Base-by-base conservation (phyloP, 2,797 vertebrate genomes). In the Nyctalus aviator region DNA sequence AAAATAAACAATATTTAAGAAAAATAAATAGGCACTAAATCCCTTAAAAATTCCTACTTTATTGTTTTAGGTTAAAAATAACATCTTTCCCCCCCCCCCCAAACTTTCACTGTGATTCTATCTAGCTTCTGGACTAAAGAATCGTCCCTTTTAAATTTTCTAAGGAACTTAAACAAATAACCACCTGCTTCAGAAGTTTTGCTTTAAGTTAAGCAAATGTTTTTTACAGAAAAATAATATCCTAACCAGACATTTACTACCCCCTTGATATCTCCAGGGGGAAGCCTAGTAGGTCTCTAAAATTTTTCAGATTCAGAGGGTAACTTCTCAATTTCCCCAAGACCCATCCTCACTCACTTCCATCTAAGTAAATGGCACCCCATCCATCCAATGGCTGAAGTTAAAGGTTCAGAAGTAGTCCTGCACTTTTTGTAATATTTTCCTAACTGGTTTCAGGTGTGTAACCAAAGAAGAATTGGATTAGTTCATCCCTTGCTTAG, bases 1-100 rank as follows among this genome's bases (percentile, higher is more conserved):
- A 48, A 93, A 81, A 64, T 6, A 90, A 84, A 25, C 13, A 95
- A 55, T 41, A 88, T 78, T 88, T 89, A 76, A 55, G 32, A 87
- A n/a, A 78, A 94, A 88, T 83, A 10, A 85, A 73, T 27, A 14
- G 23, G 1, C 23, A 57, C 41, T 17, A 62, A 27, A 20, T 76
- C 20, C 21, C 13, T 66, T 78, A 69, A 4, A 85, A 84, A 41
- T 88, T 3, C 7, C 23, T 84, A 23, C 21, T 82, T 62, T 72
- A 64, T 21, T 55, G 37, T 46, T 81, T 79, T 37, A 83, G 50
- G 20, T 17, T 50, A 21, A 20, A 44, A 55, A 44, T 27, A 55
- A 15, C 25, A 11, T 41, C 37, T 37, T 35, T n/a, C n/a, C n/a
- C n/a, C n/a, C n/a, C n/a, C n/a, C n/a, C n/a, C n/a, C n/a, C 7